Percentiles rank a stretch among this genome's conserved stretches.
Evolutionary conservation across 92 coral and sea anemone species (phyloP).

Genomic region (Isaurus tuberculatus): DNA sequence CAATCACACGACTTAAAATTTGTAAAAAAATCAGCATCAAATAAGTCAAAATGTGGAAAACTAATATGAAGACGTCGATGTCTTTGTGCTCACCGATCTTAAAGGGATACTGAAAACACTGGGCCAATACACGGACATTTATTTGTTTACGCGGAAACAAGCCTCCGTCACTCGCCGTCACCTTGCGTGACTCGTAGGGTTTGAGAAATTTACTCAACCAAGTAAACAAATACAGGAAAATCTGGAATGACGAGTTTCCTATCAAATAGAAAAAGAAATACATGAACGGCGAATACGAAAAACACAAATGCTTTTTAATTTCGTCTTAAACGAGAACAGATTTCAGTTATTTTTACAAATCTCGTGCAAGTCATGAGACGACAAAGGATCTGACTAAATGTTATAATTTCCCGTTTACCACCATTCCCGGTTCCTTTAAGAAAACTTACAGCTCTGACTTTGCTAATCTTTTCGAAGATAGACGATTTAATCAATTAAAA

Average conservation of each 20-base stretch:
- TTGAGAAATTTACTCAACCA: background rate
- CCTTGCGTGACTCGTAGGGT: slow-evolving; percentile 9
- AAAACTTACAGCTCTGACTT: no score
- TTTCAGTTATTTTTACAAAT: no score
- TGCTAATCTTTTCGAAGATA: no score
- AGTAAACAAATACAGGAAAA: background rate
- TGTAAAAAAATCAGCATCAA: background rate
- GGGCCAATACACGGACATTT: slow-evolving; percentile 14
- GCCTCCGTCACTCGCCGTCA: background rate
- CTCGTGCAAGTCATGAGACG: no score
- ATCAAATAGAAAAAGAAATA: background rate
- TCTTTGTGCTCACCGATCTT: no score
- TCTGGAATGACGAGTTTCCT: background rate
- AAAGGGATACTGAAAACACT: background rate
- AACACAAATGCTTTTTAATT: no score
- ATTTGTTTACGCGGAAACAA: slow-evolving; percentile 18
- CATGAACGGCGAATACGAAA: no score
- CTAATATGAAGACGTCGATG: background rate
- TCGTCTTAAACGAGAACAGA: no score
- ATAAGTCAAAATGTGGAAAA: background rate
- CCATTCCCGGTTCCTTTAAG: no score
- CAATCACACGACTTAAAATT: background rate
- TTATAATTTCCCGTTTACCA: no score
- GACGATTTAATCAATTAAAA: no score
- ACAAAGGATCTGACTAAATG: no score